Evolutionary conservation across 2,888 invertebrate species (phyloP).

Genomic region (Dicycla oo): DNA sequence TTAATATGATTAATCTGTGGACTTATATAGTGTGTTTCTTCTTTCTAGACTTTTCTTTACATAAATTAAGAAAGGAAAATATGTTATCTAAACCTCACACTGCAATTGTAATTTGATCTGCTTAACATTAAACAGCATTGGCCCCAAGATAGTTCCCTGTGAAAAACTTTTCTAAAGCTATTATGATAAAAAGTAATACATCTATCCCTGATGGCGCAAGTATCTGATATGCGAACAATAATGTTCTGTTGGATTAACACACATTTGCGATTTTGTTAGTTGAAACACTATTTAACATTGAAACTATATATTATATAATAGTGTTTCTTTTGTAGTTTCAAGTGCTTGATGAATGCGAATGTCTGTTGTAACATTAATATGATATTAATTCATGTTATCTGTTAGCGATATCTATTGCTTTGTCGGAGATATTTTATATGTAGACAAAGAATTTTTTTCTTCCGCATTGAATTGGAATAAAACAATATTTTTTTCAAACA

Average conservation of each 20-base stretch:
- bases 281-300: constrained; percentile 34
- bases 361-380: constrained; percentile 27
- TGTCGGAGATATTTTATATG: constrained; percentile 19
- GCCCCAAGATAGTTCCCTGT: constrained; percentile 27
- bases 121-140: constrained; percentile 21
- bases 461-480: not conserved
- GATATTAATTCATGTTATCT: constrained; percentile 23
- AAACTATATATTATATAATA: constrained; percentile 25
- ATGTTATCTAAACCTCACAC: not conserved
- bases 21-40: not conserved
- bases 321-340: constrained; percentile 49
- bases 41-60: not conserved
- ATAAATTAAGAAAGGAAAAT: not conserved
- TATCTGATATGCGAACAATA: constrained; percentile 40
- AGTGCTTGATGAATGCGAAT: constrained; percentile 37
- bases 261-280: constrained; percentile 35
- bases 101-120: constrained; percentile 5
- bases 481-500: not conserved
- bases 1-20: not conserved
- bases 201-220: constrained; percentile 46
- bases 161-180: constrained; percentile 30
- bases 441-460: constrained; percentile 4
- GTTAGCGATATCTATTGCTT: constrained; percentile 10
- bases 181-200: constrained; percentile 40
- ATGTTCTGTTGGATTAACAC: constrained; percentile 30